Conservation (phyloP, 2,888 invertebrate species). For the Stenodema calcarata region DNA sequence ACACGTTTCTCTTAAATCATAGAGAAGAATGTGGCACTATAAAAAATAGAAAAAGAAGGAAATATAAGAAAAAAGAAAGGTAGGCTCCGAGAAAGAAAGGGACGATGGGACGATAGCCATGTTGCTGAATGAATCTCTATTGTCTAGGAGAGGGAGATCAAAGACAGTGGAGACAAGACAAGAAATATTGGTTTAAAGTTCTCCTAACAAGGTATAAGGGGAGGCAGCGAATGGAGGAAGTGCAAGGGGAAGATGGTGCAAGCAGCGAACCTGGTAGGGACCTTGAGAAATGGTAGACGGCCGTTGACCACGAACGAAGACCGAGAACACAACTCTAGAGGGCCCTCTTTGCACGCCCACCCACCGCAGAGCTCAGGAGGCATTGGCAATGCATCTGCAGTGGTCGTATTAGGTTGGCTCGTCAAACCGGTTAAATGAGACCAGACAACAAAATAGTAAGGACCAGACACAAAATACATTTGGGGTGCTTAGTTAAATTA, state of each 20-base stretch:
- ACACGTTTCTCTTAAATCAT: slow-evolving; percentile 27
- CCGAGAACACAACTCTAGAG: neutral
- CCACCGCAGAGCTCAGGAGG: neutral
- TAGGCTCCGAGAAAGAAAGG: neutral
- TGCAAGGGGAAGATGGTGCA: neutral
- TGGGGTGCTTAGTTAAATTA: too few relatives aligned
- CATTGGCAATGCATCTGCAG: neutral
- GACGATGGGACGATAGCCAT: slow-evolving; percentile 25
- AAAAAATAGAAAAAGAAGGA: neutral
- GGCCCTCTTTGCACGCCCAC: neutral
- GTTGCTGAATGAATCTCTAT: slow-evolving; percentile 35
- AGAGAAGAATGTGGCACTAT: neutral
- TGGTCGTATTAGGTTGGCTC: too few relatives aligned
- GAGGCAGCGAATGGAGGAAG: neutral
- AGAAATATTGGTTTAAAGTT: slow-evolving; percentile 34
- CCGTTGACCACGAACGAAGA: slow-evolving; percentile 3
- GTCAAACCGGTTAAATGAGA: too few relatives aligned
- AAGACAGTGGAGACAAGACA: slow-evolving; percentile 32
- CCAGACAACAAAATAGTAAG: too few relatives aligned
- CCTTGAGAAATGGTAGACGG: slow-evolving; percentile 12
- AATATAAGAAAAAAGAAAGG: neutral
- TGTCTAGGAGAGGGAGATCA: slow-evolving; percentile 32
- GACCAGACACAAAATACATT: too few relatives aligned
- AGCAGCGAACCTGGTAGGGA: slow-evolving; percentile 9
- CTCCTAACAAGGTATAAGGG: slow-evolving; percentile 23